Evolutionary conservation across 2,113 vertebrate species (phyloP), one percentile per base, ranked within the genome.

Genomic region (Gavia stellata): DNA sequence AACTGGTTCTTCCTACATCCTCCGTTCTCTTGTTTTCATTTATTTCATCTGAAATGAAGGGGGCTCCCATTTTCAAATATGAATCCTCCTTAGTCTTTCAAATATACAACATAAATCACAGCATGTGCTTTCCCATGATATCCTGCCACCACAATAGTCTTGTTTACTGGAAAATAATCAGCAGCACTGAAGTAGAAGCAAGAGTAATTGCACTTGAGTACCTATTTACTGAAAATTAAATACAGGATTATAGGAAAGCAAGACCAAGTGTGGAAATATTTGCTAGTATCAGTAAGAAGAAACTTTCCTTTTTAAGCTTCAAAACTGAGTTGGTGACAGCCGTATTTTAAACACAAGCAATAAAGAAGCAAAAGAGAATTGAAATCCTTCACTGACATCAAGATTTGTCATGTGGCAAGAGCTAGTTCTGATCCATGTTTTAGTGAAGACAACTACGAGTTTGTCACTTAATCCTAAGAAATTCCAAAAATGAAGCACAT

Each of bases 401-500:
- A 38, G 24, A 49, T 25, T 71, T 75, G 52, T 85, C 87, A 68
- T 0, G 7, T 3, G 44, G 70, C 71, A 62, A 79, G 26, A 52
- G 17, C 59, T 28, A 78, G 68, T 47, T 66, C 65, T 26, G 47
- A 85, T 52, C 68, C 81, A 72, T 7, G 21, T 65, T 92, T 79
- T 45, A 61, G 53, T 26, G 50, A 88, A 70, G 53, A 42, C 94
- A 90, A 47, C 66, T 44, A 92, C 10, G 10, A 47, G 53, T 90
- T 87, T 58, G 53, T 68, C 87, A 73, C 84, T 91, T 94, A 91
- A 94, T 82, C 84, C 74, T 31, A 66, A 96, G 50, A 87, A 86
- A 94, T 93, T 81, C 45, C 53, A 89, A 80, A 92, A 96, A 85
- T 73, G 25, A 92, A 82, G 70, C 91, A 92, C 0, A 7, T 92